phyloP scores from a whole-genome alignment of 1,140 invertebrate species.

The Melanaphis sacchari region DNA sequence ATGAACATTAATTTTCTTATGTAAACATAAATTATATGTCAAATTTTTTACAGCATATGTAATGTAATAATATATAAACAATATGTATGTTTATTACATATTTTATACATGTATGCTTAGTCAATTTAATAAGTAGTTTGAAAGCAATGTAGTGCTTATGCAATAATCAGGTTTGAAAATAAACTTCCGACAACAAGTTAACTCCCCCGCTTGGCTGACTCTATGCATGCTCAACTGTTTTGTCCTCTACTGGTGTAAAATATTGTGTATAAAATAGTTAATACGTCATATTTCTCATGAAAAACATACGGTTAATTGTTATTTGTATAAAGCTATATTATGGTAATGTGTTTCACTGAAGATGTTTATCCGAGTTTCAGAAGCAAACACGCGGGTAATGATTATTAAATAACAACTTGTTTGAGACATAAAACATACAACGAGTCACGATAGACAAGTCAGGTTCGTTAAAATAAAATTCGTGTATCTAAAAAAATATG shows the following conservation, averaged over 20 bases:
- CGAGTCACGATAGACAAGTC: constrained; percentile 31
- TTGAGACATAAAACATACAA: constrained; percentile 17
- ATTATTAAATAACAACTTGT: constrained; percentile 50
- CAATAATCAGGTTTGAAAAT: constrained; percentile 16
- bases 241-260: not conserved
- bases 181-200: not conserved
- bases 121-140: not conserved
- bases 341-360: not conserved
- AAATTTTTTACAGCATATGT: not conserved
- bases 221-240: not conserved
- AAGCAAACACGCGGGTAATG: not conserved
- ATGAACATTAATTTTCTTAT: not conserved
- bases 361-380: constrained; percentile 18
- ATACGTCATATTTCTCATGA: not conserved
- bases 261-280: not conserved
- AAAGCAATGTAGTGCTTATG: not conserved
- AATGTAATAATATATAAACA: too few species aligned
- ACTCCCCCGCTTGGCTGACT: not conserved
- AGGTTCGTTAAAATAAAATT: constrained; percentile 36
- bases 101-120: not conserved
- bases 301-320: not conserved
- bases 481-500: not conserved
- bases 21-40: not conserved
- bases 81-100: not conserved
- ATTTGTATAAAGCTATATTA: not conserved